A percentile compares a stretch with the other conserved stretches of the same genome.
Conservation (phyloP, 1,140 invertebrate genomes). For the Diabrotica undecimpunctata region DNA sequence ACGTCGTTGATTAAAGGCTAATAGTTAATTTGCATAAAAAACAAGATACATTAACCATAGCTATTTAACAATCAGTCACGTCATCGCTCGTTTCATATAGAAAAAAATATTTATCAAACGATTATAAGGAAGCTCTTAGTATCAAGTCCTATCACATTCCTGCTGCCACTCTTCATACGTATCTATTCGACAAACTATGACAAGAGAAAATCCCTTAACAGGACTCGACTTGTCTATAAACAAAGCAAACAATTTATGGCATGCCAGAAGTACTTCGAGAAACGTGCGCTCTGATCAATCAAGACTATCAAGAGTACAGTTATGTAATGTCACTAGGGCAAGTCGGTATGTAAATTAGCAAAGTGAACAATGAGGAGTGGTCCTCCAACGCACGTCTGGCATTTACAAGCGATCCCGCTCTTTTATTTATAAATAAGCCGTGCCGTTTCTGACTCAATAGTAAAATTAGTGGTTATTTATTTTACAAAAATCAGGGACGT, state of each 20-base stretch:
- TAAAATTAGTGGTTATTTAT: not conserved
- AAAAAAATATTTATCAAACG: too few species aligned
- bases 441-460: not conserved
- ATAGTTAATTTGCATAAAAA: too few species aligned
- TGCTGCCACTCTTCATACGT: too few species aligned
- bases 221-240: not conserved
- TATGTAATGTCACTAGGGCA: constrained; percentile 43
- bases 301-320: constrained; percentile 29
- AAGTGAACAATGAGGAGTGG: constrained; percentile 28
- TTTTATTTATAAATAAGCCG: constrained; percentile 10
- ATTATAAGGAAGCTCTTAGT: too few species aligned
- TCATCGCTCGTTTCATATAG: too few species aligned
- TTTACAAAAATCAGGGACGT: too few species aligned
- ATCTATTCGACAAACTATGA: too few species aligned
- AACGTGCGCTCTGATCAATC: not conserved
- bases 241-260: not conserved
- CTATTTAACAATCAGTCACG: too few species aligned
- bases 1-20: too few species aligned
- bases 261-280: not conserved
- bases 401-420: constrained; percentile 16
- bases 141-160: too few species aligned
- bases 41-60: too few species aligned
- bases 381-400: constrained; percentile 36
- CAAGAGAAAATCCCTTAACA: too few species aligned
- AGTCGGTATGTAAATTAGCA: constrained; percentile 30